These are phyloP conservation scores for Alloplasta piceator DNA, from an alignment of 2,888 invertebrate species.

Conservation along the genomic window DNA sequence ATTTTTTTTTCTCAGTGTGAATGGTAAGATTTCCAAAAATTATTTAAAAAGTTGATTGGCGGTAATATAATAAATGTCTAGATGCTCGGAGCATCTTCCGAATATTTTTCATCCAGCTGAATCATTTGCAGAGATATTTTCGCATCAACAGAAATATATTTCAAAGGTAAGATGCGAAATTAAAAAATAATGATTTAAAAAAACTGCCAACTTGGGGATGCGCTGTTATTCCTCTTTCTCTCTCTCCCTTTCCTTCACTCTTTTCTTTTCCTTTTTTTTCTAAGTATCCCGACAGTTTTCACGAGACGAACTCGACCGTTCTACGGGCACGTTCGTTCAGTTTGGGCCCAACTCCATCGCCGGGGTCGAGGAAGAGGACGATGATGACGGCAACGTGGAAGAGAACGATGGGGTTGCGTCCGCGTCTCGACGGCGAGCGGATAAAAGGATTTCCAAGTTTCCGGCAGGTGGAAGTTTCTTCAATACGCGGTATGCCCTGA, in stretches of 20 bases:
- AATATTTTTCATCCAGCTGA: too few relatives aligned
- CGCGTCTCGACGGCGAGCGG: conserved; percentile 51
- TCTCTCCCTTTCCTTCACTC: neutral
- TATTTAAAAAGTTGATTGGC: too few relatives aligned
- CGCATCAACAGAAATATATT: too few relatives aligned
- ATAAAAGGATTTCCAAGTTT: conserved; percentile 65
- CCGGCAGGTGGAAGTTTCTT: conserved; percentile 64
- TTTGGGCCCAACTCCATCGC: neutral
- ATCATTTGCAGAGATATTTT: too few relatives aligned
- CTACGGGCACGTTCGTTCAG: conserved; percentile 56
- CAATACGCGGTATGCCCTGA: conserved; percentile 55
- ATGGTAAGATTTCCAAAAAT: too few relatives aligned
- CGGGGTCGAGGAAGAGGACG: conserved; percentile 36
- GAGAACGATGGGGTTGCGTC: conserved; percentile 11
- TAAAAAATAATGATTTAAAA: neutral
- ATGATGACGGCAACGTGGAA: neutral
- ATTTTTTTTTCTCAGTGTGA: too few relatives aligned
- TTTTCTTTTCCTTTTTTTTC: conserved; percentile 1
- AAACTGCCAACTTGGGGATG: neutral
- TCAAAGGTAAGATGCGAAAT: too few relatives aligned
- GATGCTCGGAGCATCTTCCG: too few relatives aligned
- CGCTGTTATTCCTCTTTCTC: conserved; percentile 22
- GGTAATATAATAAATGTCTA: too few relatives aligned
- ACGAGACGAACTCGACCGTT: conserved; percentile 39
- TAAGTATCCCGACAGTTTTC: conserved; percentile 17